Evolutionary conservation across 1,140 invertebrate species (phyloP).

Genomic region (Drosophila murphyi): DNA sequence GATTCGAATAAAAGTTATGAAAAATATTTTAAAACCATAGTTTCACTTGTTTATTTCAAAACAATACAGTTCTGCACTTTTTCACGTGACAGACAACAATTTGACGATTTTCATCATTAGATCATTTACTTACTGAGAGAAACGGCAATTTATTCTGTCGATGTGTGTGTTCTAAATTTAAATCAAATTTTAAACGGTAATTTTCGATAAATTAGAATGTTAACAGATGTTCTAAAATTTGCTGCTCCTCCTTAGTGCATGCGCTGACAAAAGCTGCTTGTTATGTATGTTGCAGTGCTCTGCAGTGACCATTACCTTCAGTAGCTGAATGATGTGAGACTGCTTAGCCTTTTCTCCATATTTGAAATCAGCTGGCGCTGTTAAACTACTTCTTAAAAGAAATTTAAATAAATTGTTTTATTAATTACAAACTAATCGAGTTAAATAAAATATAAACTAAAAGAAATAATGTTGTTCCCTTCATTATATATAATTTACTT

Average conservation of each 20-base stretch:
- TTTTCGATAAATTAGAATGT: too few relatives aligned
- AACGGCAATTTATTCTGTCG: too few relatives aligned
- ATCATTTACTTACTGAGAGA: too few relatives aligned
- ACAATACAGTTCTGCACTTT: neutral
- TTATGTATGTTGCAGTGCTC: neutral
- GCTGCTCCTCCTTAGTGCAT: neutral
- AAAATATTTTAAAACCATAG: constrained; percentile 7
- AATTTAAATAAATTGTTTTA: too few relatives aligned
- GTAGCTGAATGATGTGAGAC: neutral
- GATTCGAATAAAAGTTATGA: constrained; percentile 75
- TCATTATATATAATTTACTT: too few relatives aligned
- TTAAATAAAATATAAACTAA: too few relatives aligned
- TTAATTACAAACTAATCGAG: too few relatives aligned
- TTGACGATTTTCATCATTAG: too few relatives aligned
- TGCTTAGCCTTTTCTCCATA: neutral
- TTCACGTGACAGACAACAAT: too few relatives aligned
- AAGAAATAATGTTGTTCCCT: too few relatives aligned
- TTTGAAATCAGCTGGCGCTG: neutral
- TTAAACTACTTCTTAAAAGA: neutral
- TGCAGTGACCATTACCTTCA: neutral
- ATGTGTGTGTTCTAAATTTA: too few relatives aligned
- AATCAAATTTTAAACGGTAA: too few relatives aligned
- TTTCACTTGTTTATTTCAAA: neutral
- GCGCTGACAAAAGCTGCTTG: constrained; percentile 1
- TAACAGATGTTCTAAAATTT: neutral